These are phyloP conservation scores for Conchocele bisecta DNA, from an alignment of 2,888 invertebrate species.

Conservation along the genomic window DNA sequence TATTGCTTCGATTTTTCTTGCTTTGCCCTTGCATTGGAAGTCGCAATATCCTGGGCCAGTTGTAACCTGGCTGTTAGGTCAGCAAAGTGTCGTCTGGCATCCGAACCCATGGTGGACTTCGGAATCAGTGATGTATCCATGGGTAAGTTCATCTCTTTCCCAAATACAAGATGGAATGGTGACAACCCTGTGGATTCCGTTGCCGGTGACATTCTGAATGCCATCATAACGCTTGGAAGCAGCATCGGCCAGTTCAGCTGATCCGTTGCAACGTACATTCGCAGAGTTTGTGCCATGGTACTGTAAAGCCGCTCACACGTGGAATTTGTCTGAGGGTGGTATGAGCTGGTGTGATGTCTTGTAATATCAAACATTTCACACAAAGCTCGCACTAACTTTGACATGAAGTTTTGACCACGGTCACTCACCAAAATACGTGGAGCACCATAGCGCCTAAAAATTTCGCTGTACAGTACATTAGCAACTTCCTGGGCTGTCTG, in stretches of 20 bases:
- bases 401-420: conserved; percentile 54
- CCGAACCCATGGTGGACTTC: conserved; percentile 37
- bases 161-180: conserved; percentile 50
- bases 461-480: conserved; percentile 43
- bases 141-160: conserved; percentile 49
- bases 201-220: conserved; percentile 47
- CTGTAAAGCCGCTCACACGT: conserved; percentile 54
- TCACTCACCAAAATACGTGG: conserved; percentile 48
- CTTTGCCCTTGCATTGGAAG: conserved; percentile 12
- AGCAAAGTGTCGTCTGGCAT: conserved; percentile 41
- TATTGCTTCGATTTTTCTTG: conserved; percentile 25
- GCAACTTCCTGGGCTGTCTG: conserved; percentile 55
- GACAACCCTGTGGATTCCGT: conserved; percentile 51
- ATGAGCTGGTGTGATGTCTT: conserved; percentile 39
- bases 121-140: conserved; percentile 40
- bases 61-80: conserved; percentile 20
- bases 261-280: conserved; percentile 38
- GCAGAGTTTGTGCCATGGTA: conserved; percentile 46
- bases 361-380: conserved; percentile 55
- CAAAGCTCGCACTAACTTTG: conserved; percentile 45
- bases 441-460: conserved; percentile 58
- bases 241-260: conserved; percentile 50
- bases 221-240: conserved; percentile 57
- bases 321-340: conserved; percentile 55
- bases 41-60: conserved; percentile 4